phyloP scores from a whole-genome alignment of 2,113 vertebrate species.

The Barbus barbus region DNA sequence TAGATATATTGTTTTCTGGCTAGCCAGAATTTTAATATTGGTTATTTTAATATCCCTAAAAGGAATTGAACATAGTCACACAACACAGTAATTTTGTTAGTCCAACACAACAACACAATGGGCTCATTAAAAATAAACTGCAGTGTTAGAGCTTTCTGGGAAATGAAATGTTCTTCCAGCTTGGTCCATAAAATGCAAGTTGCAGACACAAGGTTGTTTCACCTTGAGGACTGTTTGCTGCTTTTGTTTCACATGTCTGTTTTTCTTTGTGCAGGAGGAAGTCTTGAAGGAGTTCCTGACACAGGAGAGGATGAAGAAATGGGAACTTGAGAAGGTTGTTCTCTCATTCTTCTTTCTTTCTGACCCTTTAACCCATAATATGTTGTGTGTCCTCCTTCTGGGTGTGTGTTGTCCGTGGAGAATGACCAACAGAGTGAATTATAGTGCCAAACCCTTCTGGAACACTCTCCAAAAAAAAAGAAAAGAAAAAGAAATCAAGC shows the following conservation, averaged over 20 bases:
- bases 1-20: neutral
- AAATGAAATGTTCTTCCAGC: neutral
- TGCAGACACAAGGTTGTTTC: neutral
- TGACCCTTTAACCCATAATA: slow-evolving; percentile 38
- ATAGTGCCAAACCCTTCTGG: slow-evolving; percentile 26
- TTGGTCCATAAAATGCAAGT: neutral
- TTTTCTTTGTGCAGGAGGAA: slow-evolving; percentile 65
- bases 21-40: neutral
- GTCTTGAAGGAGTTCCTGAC: slow-evolving; percentile 64
- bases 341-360: neutral
- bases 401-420: slow-evolving; percentile 21
- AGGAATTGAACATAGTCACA: neutral
- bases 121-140: neutral
- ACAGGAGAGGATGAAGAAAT: slow-evolving; percentile 62
- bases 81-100: neutral
- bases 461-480: neutral
- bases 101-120: neutral
- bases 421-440: slow-evolving; percentile 21
- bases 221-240: slow-evolving; percentile 18
- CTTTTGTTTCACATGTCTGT: slow-evolving; percentile 40
- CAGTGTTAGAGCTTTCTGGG: neutral
- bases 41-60: neutral
- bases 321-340: slow-evolving; percentile 60
- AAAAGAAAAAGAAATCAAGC: slow-evolving; percentile 27
- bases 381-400: slow-evolving; percentile 35